Evolutionary conservation across 2,113 vertebrate species (phyloP), one percentile per base, ranked within the genome.

Genomic region (Nothoprocta pentlandii): DNA sequence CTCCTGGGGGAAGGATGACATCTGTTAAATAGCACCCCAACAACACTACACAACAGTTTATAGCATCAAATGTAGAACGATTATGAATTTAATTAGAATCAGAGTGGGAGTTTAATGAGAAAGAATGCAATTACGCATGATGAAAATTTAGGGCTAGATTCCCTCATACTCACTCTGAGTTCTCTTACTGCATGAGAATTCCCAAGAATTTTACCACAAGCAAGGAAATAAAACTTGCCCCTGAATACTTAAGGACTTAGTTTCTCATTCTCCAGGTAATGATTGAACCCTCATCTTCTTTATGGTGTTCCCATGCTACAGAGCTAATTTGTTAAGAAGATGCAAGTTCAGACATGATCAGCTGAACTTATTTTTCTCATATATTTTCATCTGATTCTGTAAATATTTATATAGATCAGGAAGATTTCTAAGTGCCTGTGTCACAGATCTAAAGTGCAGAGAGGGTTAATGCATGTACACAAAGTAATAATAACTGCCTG

Each of bases 51-150:
- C 54, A 94, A 93, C 80, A 92, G 83, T 95, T 97, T 94, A 95
- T 73, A 76, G 77, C 88, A 95, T 81, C 90, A 94, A 92, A 94
- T 87, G 74, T 81, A 81, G 92, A 96, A 94, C 92, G 95, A 92
- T 96, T 96, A 95, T 95, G 90, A 95, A 95, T 95, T 92, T 96
- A 97, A 95, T 97, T 95, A 96, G 93, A 92, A 96, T 56, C 77
- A 92, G 83, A 95, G 88, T 94, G 94, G 49, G 88, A 95, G 86
- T 95, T 95, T 96, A 96, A 96, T 92, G 93, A 95, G 93, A 92
- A 94, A 93, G 77, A 92, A 95, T 77, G 94, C 86, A 96, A 92
- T 95, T 97, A 93, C 14, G 22, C 49, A 42, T 90, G 92, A 92
- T 90, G 90, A 93, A 94, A 95, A 95, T 92, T 51, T 74, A 79